These are phyloP conservation scores for Drosophila yakuba DNA, from an alignment of 1,140 invertebrate genomes.

Conservation along the genomic window DNA sequence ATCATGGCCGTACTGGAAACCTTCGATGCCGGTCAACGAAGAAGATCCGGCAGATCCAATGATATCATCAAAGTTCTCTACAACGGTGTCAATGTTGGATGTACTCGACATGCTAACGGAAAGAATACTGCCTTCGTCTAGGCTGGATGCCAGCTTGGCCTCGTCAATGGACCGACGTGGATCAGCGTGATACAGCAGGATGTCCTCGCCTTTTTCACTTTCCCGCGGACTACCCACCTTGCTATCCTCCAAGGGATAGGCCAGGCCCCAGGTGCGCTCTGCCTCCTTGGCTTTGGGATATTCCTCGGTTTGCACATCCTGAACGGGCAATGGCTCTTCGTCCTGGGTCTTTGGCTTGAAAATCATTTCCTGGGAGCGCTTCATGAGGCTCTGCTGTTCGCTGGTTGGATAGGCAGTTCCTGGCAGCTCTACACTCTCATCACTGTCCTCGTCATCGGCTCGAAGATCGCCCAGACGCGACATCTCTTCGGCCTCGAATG, in stretches of 20 bases:
- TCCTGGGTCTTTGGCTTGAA: conserved; percentile 88
- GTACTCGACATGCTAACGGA: conserved; percentile 86
- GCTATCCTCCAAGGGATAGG: conserved; percentile 70
- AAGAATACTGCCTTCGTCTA: conserved; percentile 86
- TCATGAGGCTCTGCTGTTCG: conserved; percentile 90
- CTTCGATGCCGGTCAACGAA: conserved; percentile 79
- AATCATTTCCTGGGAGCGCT: conserved; percentile 95
- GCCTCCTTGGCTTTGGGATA: conserved; percentile 73
- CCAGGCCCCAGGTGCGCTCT: conserved; percentile 73
- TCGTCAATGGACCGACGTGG: conserved; percentile 73
- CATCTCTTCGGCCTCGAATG: conserved; percentile 71
- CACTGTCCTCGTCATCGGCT: conserved; percentile 76
- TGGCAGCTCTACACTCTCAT: conserved; percentile 69
- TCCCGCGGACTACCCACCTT: conserved; percentile 68
- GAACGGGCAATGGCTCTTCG: conserved; percentile 40
- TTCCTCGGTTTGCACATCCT: conserved; percentile 69
- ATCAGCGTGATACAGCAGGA: conserved; percentile 73
- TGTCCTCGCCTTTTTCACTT: conserved; percentile 69
- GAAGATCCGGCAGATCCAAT: conserved; percentile 86
- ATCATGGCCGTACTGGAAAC: conserved; percentile 72
- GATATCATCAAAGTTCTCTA: conserved; percentile 86
- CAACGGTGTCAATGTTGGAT: conserved; percentile 86
- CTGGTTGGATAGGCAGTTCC: conserved; percentile 56
- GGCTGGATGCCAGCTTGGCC: conserved; percentile 85
- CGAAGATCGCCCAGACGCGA: conserved; percentile 62